Evolutionary conservation across 1,140 invertebrate genomes (phyloP).

Genomic region (Oryctes rhinoceros): DNA sequence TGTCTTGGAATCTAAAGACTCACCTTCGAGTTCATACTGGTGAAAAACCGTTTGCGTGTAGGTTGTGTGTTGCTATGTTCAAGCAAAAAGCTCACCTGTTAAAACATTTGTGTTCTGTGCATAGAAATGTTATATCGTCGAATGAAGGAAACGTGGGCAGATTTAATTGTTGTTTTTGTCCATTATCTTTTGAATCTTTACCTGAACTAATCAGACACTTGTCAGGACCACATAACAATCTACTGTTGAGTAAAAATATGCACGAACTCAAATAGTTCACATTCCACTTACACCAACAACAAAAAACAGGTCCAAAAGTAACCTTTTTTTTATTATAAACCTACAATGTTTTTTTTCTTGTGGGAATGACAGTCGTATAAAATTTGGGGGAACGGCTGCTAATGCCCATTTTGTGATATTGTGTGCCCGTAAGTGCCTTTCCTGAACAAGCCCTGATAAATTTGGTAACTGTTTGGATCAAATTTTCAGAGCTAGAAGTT

Average conservation of each 20-base stretch:
- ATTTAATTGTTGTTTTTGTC: slow-evolving; percentile 87
- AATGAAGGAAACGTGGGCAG: slow-evolving; percentile 74
- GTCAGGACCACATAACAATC: slow-evolving; percentile 85
- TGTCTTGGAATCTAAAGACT: slow-evolving; percentile 89
- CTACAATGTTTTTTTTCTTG: slow-evolving; percentile 16
- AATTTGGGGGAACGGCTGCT: slow-evolving; percentile 50
- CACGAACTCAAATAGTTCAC: slow-evolving; percentile 71
- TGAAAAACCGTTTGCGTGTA: slow-evolving; percentile 87
- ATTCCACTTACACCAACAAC: slow-evolving; percentile 53
- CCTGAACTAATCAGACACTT: slow-evolving; percentile 85
- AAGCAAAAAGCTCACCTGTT: slow-evolving; percentile 87
- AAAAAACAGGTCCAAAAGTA: slow-evolving; percentile 43
- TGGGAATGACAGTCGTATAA: slow-evolving; percentile 39
- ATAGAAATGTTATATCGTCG: slow-evolving; percentile 82
- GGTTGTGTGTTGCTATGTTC: slow-evolving; percentile 87
- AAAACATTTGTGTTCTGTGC: slow-evolving; percentile 86
- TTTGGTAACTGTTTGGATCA: background rate
- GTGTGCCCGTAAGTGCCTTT: slow-evolving; percentile 42
- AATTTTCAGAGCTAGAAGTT: slow-evolving; percentile 22
- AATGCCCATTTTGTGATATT: slow-evolving; percentile 45
- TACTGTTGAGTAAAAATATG: slow-evolving; percentile 85
- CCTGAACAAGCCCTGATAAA: slow-evolving; percentile 31
- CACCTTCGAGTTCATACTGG: slow-evolving; percentile 86
- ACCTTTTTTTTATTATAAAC: slow-evolving; percentile 41
- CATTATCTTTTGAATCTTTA: slow-evolving; percentile 81